Base-by-base conservation (phyloP, 2,888 invertebrate species). In the Xylota sylvarum region DNA sequence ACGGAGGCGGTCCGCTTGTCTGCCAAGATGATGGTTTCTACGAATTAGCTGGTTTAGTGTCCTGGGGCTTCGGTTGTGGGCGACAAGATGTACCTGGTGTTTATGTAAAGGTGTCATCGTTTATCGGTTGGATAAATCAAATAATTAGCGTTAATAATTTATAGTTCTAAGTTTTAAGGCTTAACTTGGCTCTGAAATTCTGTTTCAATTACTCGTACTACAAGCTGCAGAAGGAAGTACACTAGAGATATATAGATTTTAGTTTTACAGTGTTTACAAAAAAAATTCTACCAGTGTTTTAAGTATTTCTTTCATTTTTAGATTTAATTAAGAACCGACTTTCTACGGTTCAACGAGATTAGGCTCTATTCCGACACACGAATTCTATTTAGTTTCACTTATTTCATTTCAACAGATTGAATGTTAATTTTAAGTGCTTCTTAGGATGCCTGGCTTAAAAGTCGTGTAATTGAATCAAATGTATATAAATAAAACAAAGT, bases 61-160 rank as follows among this genome's bases (percentile, higher is more conserved):
- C 98, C 1, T 98, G 98, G 97, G 98, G 98, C 89, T 97, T 97
- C 91, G 97, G 97, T 88, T 98, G 98, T 92, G 98, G 98, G n/a
- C 94, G 98, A 52, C 94, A 95, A 85, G 97, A 98, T 93, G 98
- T 98, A 72, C 98, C 98, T 35, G 98, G 98, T n/a, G 98, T 98
- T 85, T 98, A 98, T 92, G 98, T 98, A 32, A 97, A 98, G 93
- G 98, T 98, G 9, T 97, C 98, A 4, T 95, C 97, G 52, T 98
- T 98, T 93, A 97, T 98, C 89, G 97, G 98, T 88, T 98, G 98
- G 98, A 98, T 98, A 91, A 98, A 98, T 94, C 98, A 98, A 94
- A 98, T 98, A 89, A 98, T 98, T 91, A 97, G 97, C 91, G 98
- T 98, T 89, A 98, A 98, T 93, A 97, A 97, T 93, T 95, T 96